Evolutionary conservation across 2,113 vertebrate genomes (phyloP).

Genomic region (Charadrius vociferus): DNA sequence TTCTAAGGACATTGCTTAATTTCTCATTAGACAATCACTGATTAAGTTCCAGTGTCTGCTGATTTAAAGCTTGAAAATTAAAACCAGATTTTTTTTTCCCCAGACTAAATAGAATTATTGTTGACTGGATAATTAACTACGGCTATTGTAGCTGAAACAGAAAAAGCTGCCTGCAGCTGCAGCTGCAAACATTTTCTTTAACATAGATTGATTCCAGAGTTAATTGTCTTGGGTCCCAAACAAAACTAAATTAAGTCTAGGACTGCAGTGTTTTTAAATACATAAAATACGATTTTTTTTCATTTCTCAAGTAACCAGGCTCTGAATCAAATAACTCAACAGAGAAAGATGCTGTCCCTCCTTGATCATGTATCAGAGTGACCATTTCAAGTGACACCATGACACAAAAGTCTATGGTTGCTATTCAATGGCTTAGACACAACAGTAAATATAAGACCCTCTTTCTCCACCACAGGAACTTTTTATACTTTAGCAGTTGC

Average conservation of each 20-base stretch:
- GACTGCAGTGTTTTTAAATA: neutral
- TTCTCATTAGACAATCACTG: constrained; percentile 31
- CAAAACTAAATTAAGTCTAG: constrained; percentile 19
- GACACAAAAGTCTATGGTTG: neutral
- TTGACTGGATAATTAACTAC: constrained; percentile 49
- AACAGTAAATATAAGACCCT: neutral
- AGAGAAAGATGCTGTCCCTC: neutral
- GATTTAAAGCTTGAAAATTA: constrained; percentile 43
- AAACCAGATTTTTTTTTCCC: neutral
- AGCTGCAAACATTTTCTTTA: constrained; percentile 18
- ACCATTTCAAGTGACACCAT: neutral
- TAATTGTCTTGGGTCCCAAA: constrained; percentile 24
- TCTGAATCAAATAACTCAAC: neutral
- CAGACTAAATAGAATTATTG: constrained; percentile 32
- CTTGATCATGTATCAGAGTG: neutral
- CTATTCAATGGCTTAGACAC: neutral
- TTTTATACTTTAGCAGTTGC: neutral
- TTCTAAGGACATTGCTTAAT: neutral
- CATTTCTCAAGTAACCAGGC: neutral
- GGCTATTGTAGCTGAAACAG: constrained; percentile 15
- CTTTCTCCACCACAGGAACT: neutral
- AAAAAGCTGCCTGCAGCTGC: constrained; percentile 32
- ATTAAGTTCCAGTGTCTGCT: constrained; percentile 23
- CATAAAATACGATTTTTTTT: neutral
- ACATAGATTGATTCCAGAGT: constrained; percentile 21